Conservation (phyloP, 2,797 vertebrate genomes). For the Danio kyathit region DNA sequence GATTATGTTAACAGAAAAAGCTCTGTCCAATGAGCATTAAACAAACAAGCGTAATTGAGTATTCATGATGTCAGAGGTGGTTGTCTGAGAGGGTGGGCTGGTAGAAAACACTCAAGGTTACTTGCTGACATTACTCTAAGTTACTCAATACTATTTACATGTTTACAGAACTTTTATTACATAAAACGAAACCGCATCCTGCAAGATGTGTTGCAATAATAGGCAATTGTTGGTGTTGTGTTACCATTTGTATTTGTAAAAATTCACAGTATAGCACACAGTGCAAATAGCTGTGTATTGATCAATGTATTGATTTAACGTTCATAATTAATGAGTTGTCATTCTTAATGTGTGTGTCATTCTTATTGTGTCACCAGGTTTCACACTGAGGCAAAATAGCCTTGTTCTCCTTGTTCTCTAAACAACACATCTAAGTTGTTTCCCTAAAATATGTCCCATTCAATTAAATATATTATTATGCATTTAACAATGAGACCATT, state of each 20-base stretch:
- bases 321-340: slow-evolving; percentile 45
- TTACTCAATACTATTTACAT: not conserved
- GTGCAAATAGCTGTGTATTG: not conserved
- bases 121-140: not conserved
- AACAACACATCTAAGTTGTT: too few relatives aligned
- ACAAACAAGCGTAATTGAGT: not conserved
- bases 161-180: not conserved
- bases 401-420: too few relatives aligned
- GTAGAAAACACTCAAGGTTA: slow-evolving; percentile 2
- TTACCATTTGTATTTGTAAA: too few relatives aligned
- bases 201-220: not conserved
- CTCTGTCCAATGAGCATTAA: slow-evolving; percentile 1
- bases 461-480: too few relatives aligned
- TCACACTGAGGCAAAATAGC: too few relatives aligned
- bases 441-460: too few relatives aligned
- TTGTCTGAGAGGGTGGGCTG: not conserved
- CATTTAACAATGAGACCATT: too few relatives aligned
- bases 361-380: not conserved
- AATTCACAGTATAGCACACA: not conserved
- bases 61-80: not conserved
- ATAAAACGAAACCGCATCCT: not conserved
- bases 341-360: not conserved
- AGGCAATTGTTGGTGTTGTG: not conserved
- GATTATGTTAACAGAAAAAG: not conserved
- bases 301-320: slow-evolving; percentile 55